These are phyloP conservation scores for Phoxinus dragarum DNA, from an alignment of 2,797 vertebrate species.

Conservation along the genomic window DNA sequence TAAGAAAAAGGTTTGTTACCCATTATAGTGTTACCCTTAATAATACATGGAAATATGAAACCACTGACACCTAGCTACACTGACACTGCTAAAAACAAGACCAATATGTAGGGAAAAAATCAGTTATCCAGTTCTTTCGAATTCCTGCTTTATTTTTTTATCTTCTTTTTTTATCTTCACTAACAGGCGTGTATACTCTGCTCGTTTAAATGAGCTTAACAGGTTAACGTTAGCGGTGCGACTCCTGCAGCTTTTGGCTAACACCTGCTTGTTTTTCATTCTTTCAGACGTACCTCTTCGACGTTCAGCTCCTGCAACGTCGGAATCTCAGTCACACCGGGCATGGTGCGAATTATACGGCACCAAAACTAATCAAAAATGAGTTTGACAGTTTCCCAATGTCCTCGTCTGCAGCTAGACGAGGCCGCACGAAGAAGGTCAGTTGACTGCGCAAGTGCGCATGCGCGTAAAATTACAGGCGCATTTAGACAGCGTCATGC, in stretches of 20 bases:
- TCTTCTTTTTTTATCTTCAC: not conserved
- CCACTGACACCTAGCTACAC: not conserved
- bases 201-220: not conserved
- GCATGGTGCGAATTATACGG: conserved; percentile 75
- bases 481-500: conserved; percentile 52
- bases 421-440: conserved; percentile 76
- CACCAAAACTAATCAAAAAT: conserved; percentile 39
- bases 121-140: not conserved
- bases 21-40: not conserved
- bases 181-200: not conserved
- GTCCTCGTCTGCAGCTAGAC: conserved; percentile 70
- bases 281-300: conserved; percentile 81
- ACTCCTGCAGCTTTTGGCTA: not conserved
- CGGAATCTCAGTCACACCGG: conserved; percentile 80
- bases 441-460: conserved; percentile 65
- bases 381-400: conserved; percentile 48
- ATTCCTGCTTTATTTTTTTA: not conserved
- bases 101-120: not conserved
- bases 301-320: conserved; percentile 86
- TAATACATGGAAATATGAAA: not conserved
- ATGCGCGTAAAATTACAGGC: conserved; percentile 59
- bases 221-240: conserved; percentile 45
- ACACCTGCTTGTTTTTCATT: not conserved
- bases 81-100: not conserved
- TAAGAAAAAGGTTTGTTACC: not conserved